Base-by-base conservation (phyloP, 2,888 invertebrate species). In the Dusona sp. region DNA sequence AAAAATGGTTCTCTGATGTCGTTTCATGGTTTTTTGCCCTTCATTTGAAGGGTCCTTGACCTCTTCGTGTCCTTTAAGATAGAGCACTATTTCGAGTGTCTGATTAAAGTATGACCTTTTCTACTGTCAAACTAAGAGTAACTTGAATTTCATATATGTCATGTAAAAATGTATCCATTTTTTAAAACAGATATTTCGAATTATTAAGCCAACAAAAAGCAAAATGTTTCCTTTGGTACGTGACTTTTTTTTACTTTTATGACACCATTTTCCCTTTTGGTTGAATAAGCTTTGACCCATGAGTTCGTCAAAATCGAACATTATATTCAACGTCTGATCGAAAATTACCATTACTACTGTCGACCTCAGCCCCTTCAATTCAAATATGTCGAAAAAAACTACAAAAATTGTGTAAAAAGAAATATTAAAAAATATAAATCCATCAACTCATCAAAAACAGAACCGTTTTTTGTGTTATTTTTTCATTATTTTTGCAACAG, bases 281-380 rank as follows among this genome's bases (percentile, higher is more conserved):
- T 16, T 16, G 3, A 45, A 16, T 45, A 16, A 45, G 2, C 1
- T 45, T 45, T 1, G 38, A 38, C 38, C 38, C 16, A 16, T 16
- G 45, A 16, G 45, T 16, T 16, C 16, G 3, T 45, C 45, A 9
- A 16, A 3, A 45, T 45, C 45, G 16, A 16, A 57, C 3, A 0
- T 57, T 25, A 11, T 16, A 9, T 6, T 8, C 11, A 42, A 11
- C 3, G 70, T 48, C 48, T 70, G 70, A 70, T 19, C 48, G 22
- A 70, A 48, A 48, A 45, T 29, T 33, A 22, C 70, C 45, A 6
- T 45, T 9, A 70, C 70, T 48, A 70, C 70, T 70, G 45, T 1
- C 48, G 9, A 29, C 3, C 70, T 45, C 29, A 19, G 33, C 11
- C 9, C 48, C 33, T 11, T 8, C 9, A 19, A 38, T 16, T 33